Evolutionary conservation across 2,888 invertebrate species (phyloP), one percentile per base, ranked within the genome.

Genomic region (Trichopria drosophilae): DNA sequence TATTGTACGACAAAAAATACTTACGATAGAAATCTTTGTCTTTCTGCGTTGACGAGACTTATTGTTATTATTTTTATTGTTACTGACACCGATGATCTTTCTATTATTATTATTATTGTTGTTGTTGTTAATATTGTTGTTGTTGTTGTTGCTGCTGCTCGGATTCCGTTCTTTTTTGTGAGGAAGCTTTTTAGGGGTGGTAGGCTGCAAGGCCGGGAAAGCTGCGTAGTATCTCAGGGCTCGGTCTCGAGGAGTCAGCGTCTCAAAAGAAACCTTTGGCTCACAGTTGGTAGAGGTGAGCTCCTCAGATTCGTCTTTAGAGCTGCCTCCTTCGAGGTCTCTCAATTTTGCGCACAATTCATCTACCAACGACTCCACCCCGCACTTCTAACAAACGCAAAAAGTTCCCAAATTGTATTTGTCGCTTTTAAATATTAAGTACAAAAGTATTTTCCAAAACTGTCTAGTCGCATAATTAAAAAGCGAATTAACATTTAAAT

Each of bases 291-390:
- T 61, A 50, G 58, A 57, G 58, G 48, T 53, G 48, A 61, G 56
- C 51, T 70, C 66, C 50, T 71, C 68, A 48, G 66, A 63, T 44
- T 67, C 66, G 51, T 67, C 64, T 57, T 70, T 67, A 40, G 68
- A 66, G 46, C 59, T 62, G 15, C 65, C 64, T 41, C 72, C 69
- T 67, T 84, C 84, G 66, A 86, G 82, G 76, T 88, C 85, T 76
- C 87, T 85, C 67, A 90, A 79, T 78, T 86, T 86, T 63, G 81
- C 82, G 77, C 88, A 88, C 71, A 91, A 80, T 79, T 91, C 90
- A 77, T 90, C 89, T 63, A 91, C 87, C 74, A 91, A 81, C 69
- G 83, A 83, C 79, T 90, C 88, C 69, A 90, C 85, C 74, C 87
- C 87, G 77, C 84, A 82, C 77, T 85, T 86, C 88, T 91, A 81